Evolutionary conservation across 2,797 vertebrate genomes (phyloP).

Genomic region (Prunella strophiata): DNA sequence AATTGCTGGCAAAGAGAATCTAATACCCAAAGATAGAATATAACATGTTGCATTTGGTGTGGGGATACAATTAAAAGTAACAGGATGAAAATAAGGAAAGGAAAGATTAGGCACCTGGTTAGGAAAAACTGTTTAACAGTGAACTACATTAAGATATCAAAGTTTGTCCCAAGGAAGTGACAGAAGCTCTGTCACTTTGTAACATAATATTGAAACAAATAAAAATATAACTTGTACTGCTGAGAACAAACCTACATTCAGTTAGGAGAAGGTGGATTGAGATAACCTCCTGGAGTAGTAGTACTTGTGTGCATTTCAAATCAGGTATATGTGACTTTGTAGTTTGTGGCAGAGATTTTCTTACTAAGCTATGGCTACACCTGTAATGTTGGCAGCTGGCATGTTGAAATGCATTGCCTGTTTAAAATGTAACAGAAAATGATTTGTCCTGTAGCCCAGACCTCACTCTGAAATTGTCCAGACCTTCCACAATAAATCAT

Average conservation of each 20-base stretch:
- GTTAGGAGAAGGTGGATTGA: not conserved
- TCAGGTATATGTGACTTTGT: not conserved
- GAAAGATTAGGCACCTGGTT: not conserved
- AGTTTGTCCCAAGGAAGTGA: not conserved
- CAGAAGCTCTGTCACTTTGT: not conserved
- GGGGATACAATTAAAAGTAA: not conserved
- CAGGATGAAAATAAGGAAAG: not conserved
- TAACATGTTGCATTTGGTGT: not conserved
- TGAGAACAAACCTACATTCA: not conserved
- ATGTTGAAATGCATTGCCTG: not conserved
- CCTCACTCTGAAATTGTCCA: not conserved
- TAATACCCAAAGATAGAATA: not conserved
- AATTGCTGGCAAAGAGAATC: not conserved
- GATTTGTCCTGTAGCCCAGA: not conserved
- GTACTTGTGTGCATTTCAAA: not conserved
- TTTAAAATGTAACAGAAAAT: not conserved
- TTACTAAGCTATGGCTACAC: not conserved
- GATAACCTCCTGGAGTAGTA: not conserved
- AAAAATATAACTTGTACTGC: not conserved
- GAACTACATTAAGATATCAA: not conserved
- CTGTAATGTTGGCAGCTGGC: not conserved
- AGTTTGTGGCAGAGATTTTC: not conserved
- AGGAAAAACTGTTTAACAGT: not conserved
- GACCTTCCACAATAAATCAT: not conserved
- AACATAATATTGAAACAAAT: constrained; percentile 1